Evolutionary conservation across 2,797 vertebrate species (phyloP), one percentile per base, ranked within the genome.

Genomic region (Hemitrygon akajei): DNA sequence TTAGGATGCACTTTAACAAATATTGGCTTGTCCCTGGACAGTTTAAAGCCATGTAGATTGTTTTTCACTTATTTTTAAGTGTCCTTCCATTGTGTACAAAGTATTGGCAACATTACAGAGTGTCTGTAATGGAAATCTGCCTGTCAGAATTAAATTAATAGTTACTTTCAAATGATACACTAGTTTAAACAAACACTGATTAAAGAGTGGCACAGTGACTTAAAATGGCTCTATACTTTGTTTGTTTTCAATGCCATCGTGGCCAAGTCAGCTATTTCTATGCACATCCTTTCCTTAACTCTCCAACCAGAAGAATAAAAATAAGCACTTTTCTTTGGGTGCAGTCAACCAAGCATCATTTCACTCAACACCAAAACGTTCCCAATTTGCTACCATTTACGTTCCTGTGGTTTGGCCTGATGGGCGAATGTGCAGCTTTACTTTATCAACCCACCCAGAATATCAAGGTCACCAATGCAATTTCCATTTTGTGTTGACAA

Each of bases 181-280:
- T 89, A 34, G 86, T 22, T 89, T 89, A 69, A 16, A 89, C 86
- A 89, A 89, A 34, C 86, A 86, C 7, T 34, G 86, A 89, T 89
- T 63, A 69, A 89, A 66, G 60, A 34, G n/a, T 2, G n/a, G 16
- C 34, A 22, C n/a, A 7, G 16, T 11, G 86, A 11, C n/a, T 63
- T 10, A 11, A 34, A 89, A 34, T 22, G 60, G n/a, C n/a, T 63
- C 27, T 60, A 7, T 34, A 4, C 56, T 30, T 25, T 58, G 82
- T 60, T 87, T 87, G 60, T 89, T 89, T 89, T 89, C n/a, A 89
- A n/a, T 69, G 63, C 60, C n/a, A 37, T 37, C 63, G n/a, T 63
- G 66, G 89, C 86, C 60, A 37, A 89, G 86, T 89, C 86, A 89
- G 86, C 86, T 30, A 37, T 69, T 89, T 69, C 86, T 37, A 89